Evolutionary conservation across 1,140 invertebrate species (phyloP).

Genomic region (Drosophila cardini): DNA sequence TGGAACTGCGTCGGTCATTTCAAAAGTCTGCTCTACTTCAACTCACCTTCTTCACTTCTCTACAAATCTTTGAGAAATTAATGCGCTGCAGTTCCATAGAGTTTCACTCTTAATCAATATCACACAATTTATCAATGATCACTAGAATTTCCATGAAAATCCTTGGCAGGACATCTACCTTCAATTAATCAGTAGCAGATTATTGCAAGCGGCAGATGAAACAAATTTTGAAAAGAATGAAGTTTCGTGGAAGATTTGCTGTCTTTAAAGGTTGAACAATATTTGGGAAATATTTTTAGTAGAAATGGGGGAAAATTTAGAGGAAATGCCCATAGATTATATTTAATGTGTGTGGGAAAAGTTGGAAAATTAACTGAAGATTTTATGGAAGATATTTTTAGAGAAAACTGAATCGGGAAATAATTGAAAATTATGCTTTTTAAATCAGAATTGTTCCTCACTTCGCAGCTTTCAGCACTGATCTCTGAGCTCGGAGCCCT

Average conservation of each 20-base stretch:
- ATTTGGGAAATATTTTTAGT: background rate
- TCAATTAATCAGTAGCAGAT: conserved; percentile 40
- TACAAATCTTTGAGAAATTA: conserved; percentile 43
- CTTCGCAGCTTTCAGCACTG: too few species aligned
- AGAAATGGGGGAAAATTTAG: too few species aligned
- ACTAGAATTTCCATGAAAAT: conserved; percentile 18
- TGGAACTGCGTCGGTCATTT: conserved; percentile 73
- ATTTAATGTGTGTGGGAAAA: too few species aligned
- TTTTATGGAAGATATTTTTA: too few species aligned
- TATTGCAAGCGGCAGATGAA: conserved; percentile 6
- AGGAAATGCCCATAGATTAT: too few species aligned
- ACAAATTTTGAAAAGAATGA: background rate
- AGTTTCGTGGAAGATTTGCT: background rate
- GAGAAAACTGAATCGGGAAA: too few species aligned
- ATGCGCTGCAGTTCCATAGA: conserved; percentile 33
- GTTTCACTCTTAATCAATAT: conserved; percentile 64
- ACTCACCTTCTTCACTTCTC: conserved; percentile 22
- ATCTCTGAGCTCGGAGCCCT: too few species aligned
- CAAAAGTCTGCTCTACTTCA: conserved; percentile 63
- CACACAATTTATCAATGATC: conserved; percentile 55
- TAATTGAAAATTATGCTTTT: too few species aligned
- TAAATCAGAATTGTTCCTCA: too few species aligned
- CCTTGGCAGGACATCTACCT: conserved; percentile 19
- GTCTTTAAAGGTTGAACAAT: background rate
- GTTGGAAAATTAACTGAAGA: too few species aligned